Evolutionary conservation across 2,888 invertebrate species (phyloP), one percentile per base, ranked within the genome.

Genomic region (Atherix ibis): DNA sequence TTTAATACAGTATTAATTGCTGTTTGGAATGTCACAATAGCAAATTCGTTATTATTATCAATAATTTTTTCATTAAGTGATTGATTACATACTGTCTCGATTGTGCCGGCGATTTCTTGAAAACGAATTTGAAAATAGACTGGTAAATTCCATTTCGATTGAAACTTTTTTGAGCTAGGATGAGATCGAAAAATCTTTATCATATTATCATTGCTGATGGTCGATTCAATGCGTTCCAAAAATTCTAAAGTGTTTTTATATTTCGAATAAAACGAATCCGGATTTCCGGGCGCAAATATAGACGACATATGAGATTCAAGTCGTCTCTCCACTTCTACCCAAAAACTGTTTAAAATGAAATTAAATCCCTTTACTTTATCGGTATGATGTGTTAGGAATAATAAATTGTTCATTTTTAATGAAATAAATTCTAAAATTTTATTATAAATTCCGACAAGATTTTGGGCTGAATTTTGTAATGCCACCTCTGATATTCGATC

Each of bases 41-140:
- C 48, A 38, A 48, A 53, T 14, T 40, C 43, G n/a, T 40, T 39
- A 3, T 44, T 43, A 18, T 47, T 39, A 18, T 32, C 36, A 14
- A 38, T 18, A 4, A 43, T 46, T 6, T 47, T 44, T 9, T 55
- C 48, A 18, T 45, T 43, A 1, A 58, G 37, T 5, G 53, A 18
- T 6, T 54, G 53, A 14, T 52, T 54, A 29, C 59, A 37, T 5
- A 44, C 37, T 1, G 46, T 46, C 36, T 61, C 60, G 14, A 56
- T 51, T 8, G 47, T 63, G 44, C 81, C 80, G 34, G 85, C 88
- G 52, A 94, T 84, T 64, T 91, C 87, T 66, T 92, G 92, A 64
- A 89, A 92, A 44, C 89, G 71, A 28, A 59, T 59, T 64, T 94
- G 92, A 58, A 88, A 94, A 61, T 95, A 95, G n/a, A 95, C 91